Base-by-base conservation (phyloP, 2,113 vertebrate species). In the Nyctereutes procyonoides region DNA sequence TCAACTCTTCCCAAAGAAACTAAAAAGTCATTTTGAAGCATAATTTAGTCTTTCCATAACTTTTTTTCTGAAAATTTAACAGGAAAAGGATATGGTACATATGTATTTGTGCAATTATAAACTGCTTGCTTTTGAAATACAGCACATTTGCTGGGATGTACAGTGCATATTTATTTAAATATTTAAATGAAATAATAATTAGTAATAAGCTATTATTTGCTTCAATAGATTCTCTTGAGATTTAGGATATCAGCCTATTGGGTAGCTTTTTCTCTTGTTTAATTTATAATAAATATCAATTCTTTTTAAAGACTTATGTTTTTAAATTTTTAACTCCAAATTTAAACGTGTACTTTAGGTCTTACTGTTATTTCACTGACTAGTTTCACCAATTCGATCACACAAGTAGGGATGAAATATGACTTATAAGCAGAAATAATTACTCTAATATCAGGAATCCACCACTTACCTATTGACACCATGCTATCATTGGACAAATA, bases 381-480 rank as follows among this genome's bases (percentile, higher is more conserved):
- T 95, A 9, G 8, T 71, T 94, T 82, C 4, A 87, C 32, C 6
- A 81, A 16, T 90, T 92, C 24, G 65, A 58, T 3, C 26, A 83
- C 1, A 43, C 19, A 93, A 79, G 5, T 19, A 43, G 19, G 92
- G n/a, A 60, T 55, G 17, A 77, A 53, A 87, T 97, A 71, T 84
- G 93, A 97, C 62, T 30, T 13, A 60, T 86, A 10, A 76, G 14
- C 26, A 92, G 13, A 83, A 93, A 92, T 76, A 88, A 16, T 76
- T 63, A 32, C 51, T 96, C 17, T 84, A 56, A n/a, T 77, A 53
- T 89, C 84, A 98, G 74, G 48, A 97, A 79, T 87, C 69, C 93
- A 38, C 79, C 91, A 95, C 11, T 26, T 77, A 85, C 16, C 4
- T 58, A 56, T 92, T 96, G 92, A 28, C 58, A 82, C 86, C 79